These are phyloP conservation scores for Microctonus aethiopoides DNA, from an alignment of 2,888 invertebrate genomes.

Conservation along the genomic window DNA sequence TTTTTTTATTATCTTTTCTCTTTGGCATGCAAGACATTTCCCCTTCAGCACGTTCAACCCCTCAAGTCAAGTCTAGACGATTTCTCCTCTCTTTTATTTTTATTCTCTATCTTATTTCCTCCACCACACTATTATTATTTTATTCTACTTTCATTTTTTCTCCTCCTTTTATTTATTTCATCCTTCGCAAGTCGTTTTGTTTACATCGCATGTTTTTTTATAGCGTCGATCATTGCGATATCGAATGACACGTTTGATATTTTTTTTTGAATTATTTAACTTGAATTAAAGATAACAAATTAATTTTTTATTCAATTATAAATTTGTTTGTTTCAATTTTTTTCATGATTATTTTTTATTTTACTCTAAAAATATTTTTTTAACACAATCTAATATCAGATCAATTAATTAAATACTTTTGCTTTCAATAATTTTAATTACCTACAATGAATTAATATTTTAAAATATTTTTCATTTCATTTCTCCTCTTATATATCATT, in stretches of 20 bases:
- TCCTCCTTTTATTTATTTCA: neutral
- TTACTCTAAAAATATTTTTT: too few relatives aligned
- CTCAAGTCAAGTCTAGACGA: conserved; percentile 53
- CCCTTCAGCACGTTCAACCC: conserved; percentile 18
- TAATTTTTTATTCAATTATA: too few relatives aligned
- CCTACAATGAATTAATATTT: too few relatives aligned
- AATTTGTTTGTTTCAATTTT: too few relatives aligned
- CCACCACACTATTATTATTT: conserved; percentile 13
- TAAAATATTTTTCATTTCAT: too few relatives aligned
- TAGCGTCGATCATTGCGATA: conserved; percentile 39
- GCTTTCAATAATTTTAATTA: too few relatives aligned
- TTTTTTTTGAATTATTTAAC: neutral
- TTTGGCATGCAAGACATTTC: neutral
- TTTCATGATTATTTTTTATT: too few relatives aligned
- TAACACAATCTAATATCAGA: too few relatives aligned
- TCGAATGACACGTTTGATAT: conserved; percentile 9
- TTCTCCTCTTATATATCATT: too few relatives aligned
- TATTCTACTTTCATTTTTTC: conserved; percentile 7
- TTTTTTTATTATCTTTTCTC: neutral
- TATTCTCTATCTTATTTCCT: conserved; percentile 12
- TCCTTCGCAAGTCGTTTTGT: neutral
- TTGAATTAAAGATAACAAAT: too few relatives aligned
- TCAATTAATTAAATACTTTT: too few relatives aligned
- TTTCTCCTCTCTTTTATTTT: conserved; percentile 29
- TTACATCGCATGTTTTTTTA: neutral